These are phyloP conservation scores for Catamblyrhynchus diadema DNA, from an alignment of 2,797 vertebrate genomes.

Conservation along the genomic window DNA sequence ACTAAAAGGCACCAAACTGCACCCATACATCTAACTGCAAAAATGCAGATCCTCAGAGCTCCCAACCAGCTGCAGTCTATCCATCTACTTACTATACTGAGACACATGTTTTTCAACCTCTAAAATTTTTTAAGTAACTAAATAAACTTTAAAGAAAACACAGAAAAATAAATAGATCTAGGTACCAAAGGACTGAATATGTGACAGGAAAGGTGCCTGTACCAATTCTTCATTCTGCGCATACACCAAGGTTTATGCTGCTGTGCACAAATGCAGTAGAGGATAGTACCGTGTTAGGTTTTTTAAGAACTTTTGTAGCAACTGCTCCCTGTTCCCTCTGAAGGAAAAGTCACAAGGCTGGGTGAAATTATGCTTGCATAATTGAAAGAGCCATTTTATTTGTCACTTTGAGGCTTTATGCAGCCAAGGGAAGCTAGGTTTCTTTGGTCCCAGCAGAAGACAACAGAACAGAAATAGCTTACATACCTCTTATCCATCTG, in stretches of 20 bases:
- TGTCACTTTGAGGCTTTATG: not conserved
- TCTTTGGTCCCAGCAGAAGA: not conserved
- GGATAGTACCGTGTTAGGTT: not conserved
- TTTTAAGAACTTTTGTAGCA: not conserved
- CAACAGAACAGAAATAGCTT: not conserved
- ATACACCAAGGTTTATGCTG: not conserved
- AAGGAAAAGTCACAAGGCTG: not conserved
- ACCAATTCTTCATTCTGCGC: not conserved
- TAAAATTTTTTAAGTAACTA: not conserved
- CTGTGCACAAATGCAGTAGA: not conserved
- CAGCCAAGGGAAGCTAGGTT: not conserved
- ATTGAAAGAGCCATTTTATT: not conserved
- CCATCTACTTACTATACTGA: not conserved
- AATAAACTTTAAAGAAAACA: not conserved
- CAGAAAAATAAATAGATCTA: not conserved
- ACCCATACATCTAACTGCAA: not conserved
- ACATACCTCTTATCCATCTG: not conserved
- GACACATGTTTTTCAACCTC: not conserved
- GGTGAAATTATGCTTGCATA: not conserved
- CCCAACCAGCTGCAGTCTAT: not conserved
- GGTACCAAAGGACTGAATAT: not conserved
- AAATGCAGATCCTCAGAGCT: not conserved
- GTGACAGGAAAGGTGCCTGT: not conserved
- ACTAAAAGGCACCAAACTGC: not conserved
- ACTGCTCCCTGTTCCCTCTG: not conserved